Conservation (phyloP, 1,140 invertebrate genomes). For the Vollenhovia emeryi region DNA sequence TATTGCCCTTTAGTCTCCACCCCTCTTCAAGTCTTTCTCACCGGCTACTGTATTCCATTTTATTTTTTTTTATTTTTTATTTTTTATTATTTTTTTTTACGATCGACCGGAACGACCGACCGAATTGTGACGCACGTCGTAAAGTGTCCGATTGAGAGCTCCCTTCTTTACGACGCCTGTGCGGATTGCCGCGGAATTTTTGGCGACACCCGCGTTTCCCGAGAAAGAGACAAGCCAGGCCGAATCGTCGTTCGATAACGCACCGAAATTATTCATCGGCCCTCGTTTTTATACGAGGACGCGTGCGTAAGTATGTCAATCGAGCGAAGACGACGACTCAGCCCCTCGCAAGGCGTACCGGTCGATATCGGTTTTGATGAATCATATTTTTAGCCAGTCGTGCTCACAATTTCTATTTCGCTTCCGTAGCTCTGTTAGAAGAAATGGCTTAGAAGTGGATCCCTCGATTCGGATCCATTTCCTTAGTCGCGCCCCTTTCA, state of each 20-base stretch:
- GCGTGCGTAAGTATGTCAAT: background rate
- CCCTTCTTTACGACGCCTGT: background rate
- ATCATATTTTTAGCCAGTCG: conserved; percentile 55
- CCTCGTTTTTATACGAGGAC: background rate
- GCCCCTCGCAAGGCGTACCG: conserved; percentile 51
- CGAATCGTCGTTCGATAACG: background rate
- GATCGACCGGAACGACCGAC: conserved; percentile 58
- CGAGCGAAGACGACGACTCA: background rate
- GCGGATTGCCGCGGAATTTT: background rate
- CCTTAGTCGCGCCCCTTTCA: conserved; percentile 31
- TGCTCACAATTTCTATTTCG: conserved; percentile 53
- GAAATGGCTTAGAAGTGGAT: conserved; percentile 58
- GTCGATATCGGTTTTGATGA: conserved; percentile 54
- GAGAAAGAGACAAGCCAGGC: background rate
- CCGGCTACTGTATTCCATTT: conserved; percentile 52
- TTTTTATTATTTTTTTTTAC: conserved; percentile 30
- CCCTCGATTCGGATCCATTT: conserved; percentile 23
- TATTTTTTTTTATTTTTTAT: conserved; percentile 17
- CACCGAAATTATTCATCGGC: background rate
- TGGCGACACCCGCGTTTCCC: background rate
- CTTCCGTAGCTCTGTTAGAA: conserved; percentile 77
- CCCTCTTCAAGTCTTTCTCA: conserved; percentile 22
- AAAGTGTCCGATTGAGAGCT: conserved; percentile 31
- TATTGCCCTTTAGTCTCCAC: conserved; percentile 69
- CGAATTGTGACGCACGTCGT: conserved; percentile 26